Evolutionary conservation across 2,797 vertebrate species (phyloP).

Genomic region (Lindbergichthys nudifrons): DNA sequence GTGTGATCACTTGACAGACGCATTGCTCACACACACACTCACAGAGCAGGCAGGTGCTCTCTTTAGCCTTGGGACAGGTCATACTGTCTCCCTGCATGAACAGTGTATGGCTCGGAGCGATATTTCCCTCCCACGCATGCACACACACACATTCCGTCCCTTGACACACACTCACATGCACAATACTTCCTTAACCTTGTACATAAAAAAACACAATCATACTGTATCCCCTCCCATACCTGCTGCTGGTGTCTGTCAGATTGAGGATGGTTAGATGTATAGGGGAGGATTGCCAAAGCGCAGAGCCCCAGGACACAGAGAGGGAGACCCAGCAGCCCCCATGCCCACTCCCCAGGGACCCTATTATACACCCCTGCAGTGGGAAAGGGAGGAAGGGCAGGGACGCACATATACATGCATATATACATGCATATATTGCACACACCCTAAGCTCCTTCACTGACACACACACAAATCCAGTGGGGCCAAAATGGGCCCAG

Average conservation of each 20-base stretch:
- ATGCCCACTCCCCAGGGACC: slow-evolving; percentile 71
- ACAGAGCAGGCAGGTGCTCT: slow-evolving; percentile 60
- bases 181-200: slow-evolving; percentile 6
- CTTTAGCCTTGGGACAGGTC: slow-evolving; percentile 68
- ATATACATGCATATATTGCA: slow-evolving; percentile 65
- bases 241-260: slow-evolving; percentile 74
- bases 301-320: slow-evolving; percentile 61
- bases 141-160: slow-evolving; percentile 24
- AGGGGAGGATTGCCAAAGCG: slow-evolving; percentile 50
- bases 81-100: slow-evolving; percentile 61
- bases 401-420: slow-evolving; percentile 52
- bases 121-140: slow-evolving; percentile 45
- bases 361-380: slow-evolving; percentile 76
- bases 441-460: slow-evolving; percentile 59
- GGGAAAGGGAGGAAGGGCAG: slow-evolving; percentile 51
- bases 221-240: slow-evolving; percentile 38
- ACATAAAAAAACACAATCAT: slow-evolving; percentile 36
- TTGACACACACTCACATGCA: slow-evolving; percentile 26
- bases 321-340: slow-evolving; percentile 59
- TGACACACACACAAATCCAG: slow-evolving; percentile 71
- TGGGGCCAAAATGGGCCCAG: slow-evolving; percentile 69
- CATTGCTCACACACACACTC: slow-evolving; percentile 11
- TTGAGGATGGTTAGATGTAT: slow-evolving; percentile 24
- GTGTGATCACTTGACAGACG: slow-evolving; percentile 44
- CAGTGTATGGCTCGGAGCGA: slow-evolving; percentile 55